Percentiles rank a stretch among this genome's conserved stretches.
Evolutionary conservation across 2,113 vertebrate genomes (phyloP).

Genomic region (Oreochromis spilurus): DNA sequence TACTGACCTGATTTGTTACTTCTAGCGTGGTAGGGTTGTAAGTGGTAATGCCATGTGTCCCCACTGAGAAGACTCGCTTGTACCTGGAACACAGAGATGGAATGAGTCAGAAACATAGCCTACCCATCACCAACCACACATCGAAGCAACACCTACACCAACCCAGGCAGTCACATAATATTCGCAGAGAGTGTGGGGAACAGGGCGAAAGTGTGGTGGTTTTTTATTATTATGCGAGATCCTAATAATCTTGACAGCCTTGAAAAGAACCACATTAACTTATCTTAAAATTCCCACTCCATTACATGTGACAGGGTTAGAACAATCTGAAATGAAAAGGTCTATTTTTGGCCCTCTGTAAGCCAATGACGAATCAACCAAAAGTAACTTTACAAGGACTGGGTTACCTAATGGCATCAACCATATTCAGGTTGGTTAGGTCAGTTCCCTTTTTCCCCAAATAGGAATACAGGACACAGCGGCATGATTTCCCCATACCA

Average conservation of each 20-base stretch:
- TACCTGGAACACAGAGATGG: conserved; percentile 77
- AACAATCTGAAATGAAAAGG: neutral
- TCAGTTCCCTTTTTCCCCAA: neutral
- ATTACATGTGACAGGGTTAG: neutral
- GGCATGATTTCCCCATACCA: neutral
- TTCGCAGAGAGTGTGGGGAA: neutral
- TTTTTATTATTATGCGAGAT: neutral
- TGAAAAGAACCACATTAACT: neutral
- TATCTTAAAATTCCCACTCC: neutral
- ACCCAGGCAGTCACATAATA: neutral
- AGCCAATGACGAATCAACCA: neutral
- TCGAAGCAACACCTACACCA: neutral
- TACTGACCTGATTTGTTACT: conserved; percentile 97
- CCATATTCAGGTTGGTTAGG: neutral
- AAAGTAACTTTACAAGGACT: neutral
- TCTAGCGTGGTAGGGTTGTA: conserved; percentile 97
- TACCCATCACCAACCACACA: neutral
- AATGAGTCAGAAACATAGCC: conserved; percentile 29
- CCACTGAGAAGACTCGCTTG: conserved; percentile 96
- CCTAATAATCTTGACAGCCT: neutral
- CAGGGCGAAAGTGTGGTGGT: neutral
- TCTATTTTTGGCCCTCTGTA: neutral
- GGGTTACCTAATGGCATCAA: neutral
- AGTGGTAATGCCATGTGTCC: conserved; percentile 93
- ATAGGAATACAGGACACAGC: neutral